Conservation (phyloP, 2,113 vertebrate species). For the Coracopsis vasa region DNA sequence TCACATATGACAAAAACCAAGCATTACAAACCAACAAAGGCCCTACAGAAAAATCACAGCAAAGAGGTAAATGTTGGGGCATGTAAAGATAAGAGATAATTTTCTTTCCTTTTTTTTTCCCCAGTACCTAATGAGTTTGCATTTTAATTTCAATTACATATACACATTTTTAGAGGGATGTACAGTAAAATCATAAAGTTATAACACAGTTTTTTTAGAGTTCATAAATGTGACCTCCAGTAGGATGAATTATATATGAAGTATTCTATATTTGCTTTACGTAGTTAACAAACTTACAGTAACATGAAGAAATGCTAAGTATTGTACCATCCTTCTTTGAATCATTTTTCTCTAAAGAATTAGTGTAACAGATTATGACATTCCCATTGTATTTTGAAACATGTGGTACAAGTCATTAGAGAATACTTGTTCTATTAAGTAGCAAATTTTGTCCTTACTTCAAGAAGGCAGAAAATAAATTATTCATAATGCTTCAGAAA, state of each 20-base stretch:
- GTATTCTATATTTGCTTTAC: background rate
- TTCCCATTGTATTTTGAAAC: background rate
- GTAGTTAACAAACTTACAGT: background rate
- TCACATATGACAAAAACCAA: slow-evolving; percentile 94
- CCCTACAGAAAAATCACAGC: slow-evolving; percentile 78
- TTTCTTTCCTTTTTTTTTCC: background rate
- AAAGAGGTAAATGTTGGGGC: slow-evolving; percentile 80
- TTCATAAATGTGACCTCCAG: background rate
- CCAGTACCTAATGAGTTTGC: background rate
- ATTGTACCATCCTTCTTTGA: background rate
- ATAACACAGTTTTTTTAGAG: background rate
- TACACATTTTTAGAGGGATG: background rate
- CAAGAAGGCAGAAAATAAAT: background rate
- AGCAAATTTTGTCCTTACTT: background rate
- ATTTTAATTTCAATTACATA: background rate
- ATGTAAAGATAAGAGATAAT: background rate
- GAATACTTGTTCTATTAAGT: background rate
- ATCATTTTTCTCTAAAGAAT: background rate
- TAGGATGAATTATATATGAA: background rate
- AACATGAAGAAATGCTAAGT: background rate
- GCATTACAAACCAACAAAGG: slow-evolving; percentile 78
- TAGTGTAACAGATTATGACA: background rate
- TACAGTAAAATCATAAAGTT: background rate
- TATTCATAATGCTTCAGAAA: background rate
- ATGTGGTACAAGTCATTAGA: background rate